Evolutionary conservation across 2,113 vertebrate genomes (phyloP), one percentile per base, ranked within the genome.

Genomic region (Machaerirhynchus nigripectus): DNA sequence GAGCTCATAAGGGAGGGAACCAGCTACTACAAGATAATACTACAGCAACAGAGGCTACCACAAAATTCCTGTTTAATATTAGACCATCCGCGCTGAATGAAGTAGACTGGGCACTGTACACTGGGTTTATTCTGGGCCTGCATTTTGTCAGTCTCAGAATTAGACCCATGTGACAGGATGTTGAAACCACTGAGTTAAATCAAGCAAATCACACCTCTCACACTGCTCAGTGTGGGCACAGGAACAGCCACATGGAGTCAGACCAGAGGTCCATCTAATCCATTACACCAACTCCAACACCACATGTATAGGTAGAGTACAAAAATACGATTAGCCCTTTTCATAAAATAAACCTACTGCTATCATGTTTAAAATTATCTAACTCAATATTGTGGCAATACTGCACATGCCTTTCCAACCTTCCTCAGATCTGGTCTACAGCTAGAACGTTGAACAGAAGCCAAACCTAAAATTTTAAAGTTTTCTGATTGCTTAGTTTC

Each of bases 121-220:
- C 79, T 39, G 50, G 30, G 61, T 91, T 91, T 90, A 84, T 63
- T 80, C 23, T 11, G 21, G 42, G 33, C 35, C 59, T 70, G 63
- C 47, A 57, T 37, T 90, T 61, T 88, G 67, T 93, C 52, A 82
- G 74, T 47, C 61, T 85, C 75, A 49, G 53, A 87, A 88, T 49
- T 30, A 90, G 46, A 11, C 18, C 21, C 24, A 26, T 47, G 44
- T 18, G 30, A 90, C 79, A 88, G 82, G 55, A 95, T 60, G 42
- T 27, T 47, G 39, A 93, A 96, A 77, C 21, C 42, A 76, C 37
- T 1, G 8, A 88, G 46, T 47, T 84, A 69, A 76, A 83, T 73
- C 16, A 35, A 61, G 75, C 39, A 74, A 68, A 65, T 74, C 75
- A 50, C 37, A 76, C 46, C 52, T 64, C 55, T 73, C 40, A 40